These are phyloP conservation scores for Zeus faber DNA, from an alignment of 2,113 vertebrate species.

Conservation along the genomic window DNA sequence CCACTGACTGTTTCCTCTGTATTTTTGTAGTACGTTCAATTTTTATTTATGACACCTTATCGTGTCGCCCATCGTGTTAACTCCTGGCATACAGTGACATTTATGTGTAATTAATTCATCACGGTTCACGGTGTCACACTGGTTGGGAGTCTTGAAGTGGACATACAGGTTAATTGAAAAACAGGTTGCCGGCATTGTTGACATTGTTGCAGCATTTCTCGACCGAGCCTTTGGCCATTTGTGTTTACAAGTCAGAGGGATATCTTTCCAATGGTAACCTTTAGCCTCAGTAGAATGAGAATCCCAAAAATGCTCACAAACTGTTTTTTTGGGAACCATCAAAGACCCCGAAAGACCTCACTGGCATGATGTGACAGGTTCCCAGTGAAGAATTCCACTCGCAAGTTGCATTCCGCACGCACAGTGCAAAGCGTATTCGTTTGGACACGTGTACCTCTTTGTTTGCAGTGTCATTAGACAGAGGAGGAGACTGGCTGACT, in stretches of 20 bases:
- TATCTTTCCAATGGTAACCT: too few relatives aligned
- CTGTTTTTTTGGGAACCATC: too few relatives aligned
- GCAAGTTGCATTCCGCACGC: background rate
- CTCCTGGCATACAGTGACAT: slow-evolving; percentile 41
- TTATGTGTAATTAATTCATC: slow-evolving; percentile 22
- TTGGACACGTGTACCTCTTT: slow-evolving; percentile 10
- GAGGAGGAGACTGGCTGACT: background rate
- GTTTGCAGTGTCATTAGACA: slow-evolving; percentile 41
- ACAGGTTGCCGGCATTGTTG: background rate
- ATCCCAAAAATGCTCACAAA: too few relatives aligned
- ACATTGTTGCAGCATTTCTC: background rate
- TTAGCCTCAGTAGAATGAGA: too few relatives aligned
- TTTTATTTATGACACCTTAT: slow-evolving; percentile 61
- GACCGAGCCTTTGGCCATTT: background rate
- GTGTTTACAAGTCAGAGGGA: background rate
- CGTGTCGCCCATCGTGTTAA: slow-evolving; percentile 26
- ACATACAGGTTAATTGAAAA: background rate
- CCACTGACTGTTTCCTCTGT: slow-evolving; percentile 49
- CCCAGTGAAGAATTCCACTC: background rate
- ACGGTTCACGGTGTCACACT: slow-evolving; percentile 14
- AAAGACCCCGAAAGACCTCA: too few relatives aligned
- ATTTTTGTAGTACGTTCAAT: slow-evolving; percentile 30
- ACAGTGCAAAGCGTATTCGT: slow-evolving; percentile 12
- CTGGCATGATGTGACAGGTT: slow-evolving; percentile 1
- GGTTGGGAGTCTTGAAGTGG: too few relatives aligned